Base-by-base conservation (phyloP, 2,113 vertebrate genomes). In the Otus sunia region DNA sequence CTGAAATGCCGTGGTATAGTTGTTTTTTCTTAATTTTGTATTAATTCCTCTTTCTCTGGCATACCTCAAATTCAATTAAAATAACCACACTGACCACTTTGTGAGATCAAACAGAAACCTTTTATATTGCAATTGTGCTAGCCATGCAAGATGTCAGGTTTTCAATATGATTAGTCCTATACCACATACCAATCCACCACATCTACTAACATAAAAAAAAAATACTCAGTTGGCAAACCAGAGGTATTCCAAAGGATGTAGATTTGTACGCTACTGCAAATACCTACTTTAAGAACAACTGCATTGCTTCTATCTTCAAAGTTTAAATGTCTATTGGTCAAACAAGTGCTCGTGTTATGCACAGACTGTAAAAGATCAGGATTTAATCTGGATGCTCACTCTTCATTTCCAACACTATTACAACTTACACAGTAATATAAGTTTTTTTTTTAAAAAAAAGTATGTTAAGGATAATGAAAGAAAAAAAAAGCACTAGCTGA, bases 371-470 rank as follows among this genome's bases (percentile, higher is more conserved):
- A 68, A 73, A 60, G 23, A 71, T 2, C 12, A 41, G 49, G 17
- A 92, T 88, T 88, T 95, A 60, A 88, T 83, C 83, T 4, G 52
- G 18, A 37, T 43, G n/a, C 27, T 89, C 12, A 30, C 10, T 93
- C 67, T 71, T 90, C 9, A 62, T 59, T 88, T 91, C 63, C 18
- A 92, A 34, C 32, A 10, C 50, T 87, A 55, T 56, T 45, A 68
- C 20, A 94, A 87, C 25, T 63, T 81, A 67, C 8, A 58, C 5
- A 32, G 25, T 34, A 73, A 78, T 12, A 53, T 30, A 86, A 47
- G 15, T 69, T 47, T n/a, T n/a, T n/a, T n/a, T n/a, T n/a, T n/a
- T n/a, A 49, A 66, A 43, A 52, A 15, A 15, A 56, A 53, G 6
- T 11, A 60, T 10, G 18, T 13, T 55, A 73, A 74, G 25, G 37